phyloP scores from a whole-genome alignment of 2,888 invertebrate species.

The Apamea epomidion region DNA sequence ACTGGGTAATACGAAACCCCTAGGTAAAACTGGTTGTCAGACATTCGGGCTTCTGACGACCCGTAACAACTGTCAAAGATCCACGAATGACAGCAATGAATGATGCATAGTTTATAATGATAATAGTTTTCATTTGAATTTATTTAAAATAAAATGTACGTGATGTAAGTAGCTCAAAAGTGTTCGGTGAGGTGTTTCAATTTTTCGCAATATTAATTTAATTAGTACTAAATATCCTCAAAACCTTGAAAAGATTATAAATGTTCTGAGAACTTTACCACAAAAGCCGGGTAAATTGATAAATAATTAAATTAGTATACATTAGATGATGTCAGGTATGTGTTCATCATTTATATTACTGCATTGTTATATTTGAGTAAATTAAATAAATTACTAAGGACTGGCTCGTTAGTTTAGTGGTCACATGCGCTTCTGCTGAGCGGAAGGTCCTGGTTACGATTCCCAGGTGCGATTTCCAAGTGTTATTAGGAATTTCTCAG shows the following conservation, averaged over 20 bases:
- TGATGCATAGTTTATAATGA: no score
- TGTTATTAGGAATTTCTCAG: no score
- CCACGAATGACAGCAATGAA: no score
- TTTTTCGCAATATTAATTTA: not conserved
- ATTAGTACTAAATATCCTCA: not conserved
- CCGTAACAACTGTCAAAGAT: no score
- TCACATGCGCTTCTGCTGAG: no score
- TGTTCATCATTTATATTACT: no score
- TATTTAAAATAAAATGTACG: not conserved
- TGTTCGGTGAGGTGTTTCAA: not conserved
- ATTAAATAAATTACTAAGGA: conserved; percentile 2
- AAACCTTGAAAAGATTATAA: not conserved
- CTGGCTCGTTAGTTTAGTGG: no score
- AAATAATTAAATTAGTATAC: not conserved
- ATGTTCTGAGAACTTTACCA: not conserved
- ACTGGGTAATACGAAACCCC: no score
- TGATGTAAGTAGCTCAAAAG: not conserved
- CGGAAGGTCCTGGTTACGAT: no score
- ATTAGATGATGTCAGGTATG: not conserved
- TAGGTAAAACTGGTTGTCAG: no score
- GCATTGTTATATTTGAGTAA: not conserved
- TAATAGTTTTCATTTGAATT: not conserved
- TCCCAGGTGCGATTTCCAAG: no score
- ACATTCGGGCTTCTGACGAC: no score
- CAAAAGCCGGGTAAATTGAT: not conserved